Base-by-base conservation (phyloP, 2,113 vertebrate genomes). In the Eubucco bourcierii region DNA sequence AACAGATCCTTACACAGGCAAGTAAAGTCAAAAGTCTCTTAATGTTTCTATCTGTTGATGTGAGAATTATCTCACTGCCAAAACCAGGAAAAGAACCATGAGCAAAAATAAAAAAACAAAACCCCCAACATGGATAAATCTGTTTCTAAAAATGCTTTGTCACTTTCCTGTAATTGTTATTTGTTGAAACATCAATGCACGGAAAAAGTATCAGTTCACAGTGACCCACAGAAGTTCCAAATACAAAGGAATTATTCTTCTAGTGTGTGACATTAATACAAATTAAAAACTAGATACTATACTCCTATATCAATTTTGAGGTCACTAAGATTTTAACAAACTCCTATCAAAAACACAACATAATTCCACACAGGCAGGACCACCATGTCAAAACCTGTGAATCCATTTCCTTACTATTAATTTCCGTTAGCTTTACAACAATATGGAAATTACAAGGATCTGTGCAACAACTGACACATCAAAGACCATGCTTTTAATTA, bases 81-180 rank as follows among this genome's bases (percentile, higher is more conserved):
- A 53, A 91, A 65, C 8, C 58, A 8, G 16, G 37, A 58, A 77
- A 63, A 67, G 17, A 85, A 13, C 29, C 87, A 28, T 7, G 13
- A 88, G 27, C 21, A 88, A 85, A 60, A 12, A 68, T 85, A 24
- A 65, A 39, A 64, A 55, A 9, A 8, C 13, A 12, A 50, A 75
- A 88, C 44, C 8, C 8, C 12, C 41, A 75, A 12, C 17, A 33
- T 50, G 44, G 18, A 61, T 4, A 72, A 68, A 80, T 29, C 29
- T 34, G 23, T 28, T 71, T 44, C 29, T 24, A 58, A 88, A 80
- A 86, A 71, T 20, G 17, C 34, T 58, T 28, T 78, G 61, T 58
- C 27, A 75, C 37, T 64, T 77, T 83, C 50, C 67, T 70, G 33
- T 47, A 46, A 80, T 58, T 91, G 53, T 70, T 93, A 58, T 46